Conservation (phyloP, 53 echinoderm and acorn worm species). For the Mesocentrotus franciscanus region DNA sequence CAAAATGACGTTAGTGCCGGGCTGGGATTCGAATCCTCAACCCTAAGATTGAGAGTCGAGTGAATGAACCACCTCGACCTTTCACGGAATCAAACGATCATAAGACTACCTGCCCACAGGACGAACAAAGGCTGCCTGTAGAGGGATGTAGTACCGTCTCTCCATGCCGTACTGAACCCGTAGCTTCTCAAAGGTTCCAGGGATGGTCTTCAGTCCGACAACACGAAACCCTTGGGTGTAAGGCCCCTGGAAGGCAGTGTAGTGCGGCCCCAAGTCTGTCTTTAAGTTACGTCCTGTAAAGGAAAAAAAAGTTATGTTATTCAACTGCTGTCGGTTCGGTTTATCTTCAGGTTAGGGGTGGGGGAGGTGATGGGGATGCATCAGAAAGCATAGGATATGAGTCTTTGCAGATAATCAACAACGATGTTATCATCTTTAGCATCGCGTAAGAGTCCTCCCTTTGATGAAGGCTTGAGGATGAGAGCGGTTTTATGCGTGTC, state of each 20-base stretch:
- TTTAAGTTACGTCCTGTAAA: not conserved
- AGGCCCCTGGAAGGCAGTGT: constrained; percentile 12
- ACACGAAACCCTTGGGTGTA: constrained; percentile 6
- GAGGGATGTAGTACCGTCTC: constrained; percentile 57
- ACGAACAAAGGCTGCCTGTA: constrained; percentile 71
- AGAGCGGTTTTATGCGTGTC: too few species aligned
- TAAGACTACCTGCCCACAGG: constrained; percentile 65
- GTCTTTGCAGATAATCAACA: too few species aligned
- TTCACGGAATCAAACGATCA: not conserved
- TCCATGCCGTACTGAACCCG: constrained; percentile 61
- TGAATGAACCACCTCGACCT: too few species aligned
- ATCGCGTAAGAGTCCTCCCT: too few species aligned
- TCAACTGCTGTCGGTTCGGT: too few species aligned
- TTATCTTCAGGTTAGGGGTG: not conserved
- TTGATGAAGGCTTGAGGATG: too few species aligned
- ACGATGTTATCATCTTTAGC: too few species aligned
- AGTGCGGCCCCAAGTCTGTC: constrained; percentile 49
- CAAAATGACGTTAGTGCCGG: too few species aligned
- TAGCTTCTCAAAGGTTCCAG: constrained; percentile 11
- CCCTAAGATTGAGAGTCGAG: too few species aligned
- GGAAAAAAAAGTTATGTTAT: not conserved
- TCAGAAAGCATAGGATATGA: too few species aligned
- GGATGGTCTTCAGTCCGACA: constrained; percentile 29
- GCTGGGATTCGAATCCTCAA: too few species aligned
- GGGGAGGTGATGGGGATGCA: not conserved